Base-by-base conservation (phyloP, 92 coral and sea anemone species). In the Porites rus region DNA sequence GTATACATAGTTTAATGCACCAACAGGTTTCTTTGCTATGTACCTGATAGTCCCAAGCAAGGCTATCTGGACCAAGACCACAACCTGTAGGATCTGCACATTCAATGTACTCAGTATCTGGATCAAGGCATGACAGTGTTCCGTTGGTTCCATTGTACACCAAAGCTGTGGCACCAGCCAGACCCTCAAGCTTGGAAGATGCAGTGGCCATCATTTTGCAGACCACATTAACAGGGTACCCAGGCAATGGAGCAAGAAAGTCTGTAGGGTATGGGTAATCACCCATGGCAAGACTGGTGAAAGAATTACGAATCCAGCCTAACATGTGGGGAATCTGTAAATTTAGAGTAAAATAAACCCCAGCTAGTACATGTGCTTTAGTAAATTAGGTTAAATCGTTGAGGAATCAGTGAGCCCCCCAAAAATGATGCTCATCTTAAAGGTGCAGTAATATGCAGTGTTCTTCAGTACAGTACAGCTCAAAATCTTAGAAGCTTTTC, bases 1-100 rank as follows among this genome's bases (percentile, higher is more conserved):
- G 25, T 24, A 24, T 24, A 31, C 38, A 31, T 38, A 38, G 46
- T 4, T 38, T 38, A 38, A 38, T 38, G 46, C 6, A 38, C 46
- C 5, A 38, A 38, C 7, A 38, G 6, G 46, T 38, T 38, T 38
- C 46, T 38, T 38, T 38, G 6, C 46, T 38, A 4, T 38, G 1
- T 77, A 94, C 98, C 95, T 96, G 99, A 63, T 95, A 96, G 84
- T 96, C 99, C 98, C 95, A 93, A 0, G 99, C 98, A 16, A 75
- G 77, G 25, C 88, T 93, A 68, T 80, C 93, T 81, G 90, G 74
- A 3, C 99, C 99, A 50, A 93, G 90, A 22, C 99, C 98, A 91
- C 99, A 96, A 7, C 99, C 98, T 43, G 99, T 96, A 68, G 99
- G 99, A 69, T 96, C 99, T 51, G 98, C 93, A 84, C 99, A 96